Evolutionary conservation across 2,888 invertebrate species (phyloP).

Genomic region (Taphrorychus bicolor): DNA sequence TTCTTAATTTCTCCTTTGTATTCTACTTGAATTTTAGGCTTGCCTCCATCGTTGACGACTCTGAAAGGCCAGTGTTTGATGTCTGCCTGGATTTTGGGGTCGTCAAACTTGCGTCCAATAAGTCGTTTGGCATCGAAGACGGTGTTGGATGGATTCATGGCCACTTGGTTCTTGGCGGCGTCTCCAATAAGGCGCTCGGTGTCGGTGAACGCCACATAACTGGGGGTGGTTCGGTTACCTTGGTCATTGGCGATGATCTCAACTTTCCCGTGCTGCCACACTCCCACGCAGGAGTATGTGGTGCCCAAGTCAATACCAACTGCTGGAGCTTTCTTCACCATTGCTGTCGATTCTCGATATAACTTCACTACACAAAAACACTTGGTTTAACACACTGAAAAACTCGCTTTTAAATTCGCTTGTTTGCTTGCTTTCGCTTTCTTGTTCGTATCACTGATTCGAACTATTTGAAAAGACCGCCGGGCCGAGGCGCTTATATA

Average conservation of each 20-base stretch:
- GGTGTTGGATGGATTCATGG: slow-evolving; percentile 74
- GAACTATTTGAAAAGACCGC: slow-evolving; percentile 11
- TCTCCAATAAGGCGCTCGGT: slow-evolving; percentile 73
- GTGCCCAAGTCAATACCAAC: slow-evolving; percentile 87
- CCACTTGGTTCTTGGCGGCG: slow-evolving; percentile 75
- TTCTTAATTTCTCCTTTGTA: slow-evolving; percentile 66
- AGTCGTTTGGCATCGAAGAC: slow-evolving; percentile 76
- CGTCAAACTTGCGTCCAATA: slow-evolving; percentile 81
- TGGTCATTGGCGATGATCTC: slow-evolving; percentile 87
- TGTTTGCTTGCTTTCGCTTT: too few species aligned
- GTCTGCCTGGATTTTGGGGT: slow-evolving; percentile 77
- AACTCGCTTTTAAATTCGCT: neutral
- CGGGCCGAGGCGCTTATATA: slow-evolving; percentile 17
- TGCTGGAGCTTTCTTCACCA: slow-evolving; percentile 58
- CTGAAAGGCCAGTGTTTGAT: slow-evolving; percentile 87
- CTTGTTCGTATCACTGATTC: slow-evolving; percentile 12
- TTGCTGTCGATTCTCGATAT: neutral
- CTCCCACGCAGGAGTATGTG: slow-evolving; percentile 85
- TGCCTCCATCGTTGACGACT: slow-evolving; percentile 69
- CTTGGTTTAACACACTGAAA: neutral
- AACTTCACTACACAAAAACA: slow-evolving; percentile 7
- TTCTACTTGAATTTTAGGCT: slow-evolving; percentile 73
- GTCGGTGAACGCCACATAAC: slow-evolving; percentile 77
- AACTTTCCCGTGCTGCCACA: slow-evolving; percentile 80
- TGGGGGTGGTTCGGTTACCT: slow-evolving; percentile 80